Base-by-base conservation (phyloP, 2,888 invertebrate species). In the Hydriomena furcata region DNA sequence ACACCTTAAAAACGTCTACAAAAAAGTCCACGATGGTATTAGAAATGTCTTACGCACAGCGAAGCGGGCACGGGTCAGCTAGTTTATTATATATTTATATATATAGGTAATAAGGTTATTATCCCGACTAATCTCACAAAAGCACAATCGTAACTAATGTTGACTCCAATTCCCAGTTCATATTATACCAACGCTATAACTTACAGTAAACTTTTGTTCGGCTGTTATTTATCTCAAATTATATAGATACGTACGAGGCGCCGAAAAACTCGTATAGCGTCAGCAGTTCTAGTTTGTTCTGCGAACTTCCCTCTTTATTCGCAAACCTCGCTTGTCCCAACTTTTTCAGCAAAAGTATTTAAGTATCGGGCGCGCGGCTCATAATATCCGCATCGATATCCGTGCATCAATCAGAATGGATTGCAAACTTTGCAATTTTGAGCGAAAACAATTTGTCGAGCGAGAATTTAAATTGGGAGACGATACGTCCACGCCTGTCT, bases 201-300 rank as follows among this genome's bases (percentile, higher is more conserved):
- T 49, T 52, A 12, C 24, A 27, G 23, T n/a, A 20, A 34, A 48
- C 13, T 43, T 46, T 45, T 21, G 44, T 37, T 43, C 36, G 21
- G 38, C 34, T 37, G 50, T 52, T 56, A 49, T 47, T 55, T 41
- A 42, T 52, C 43, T 36, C 51, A 55, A 55, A 50, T 60, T 53
- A 52, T 43, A 46, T 12, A 47, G 41, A 55, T 45, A 49, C 31
- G 51, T 44, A 47, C 60, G 60, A 65, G 58, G 58, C 60, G 51
- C 62, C 53, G 68, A 69, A 73, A 71, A 73, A 75, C 71, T 71
- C 65, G 63, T 63, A 71, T 68, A 67, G 67, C 75, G 73, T 76
- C 74, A 73, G 73, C 74, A 75, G 72, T 78, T 77, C 67, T 65
- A 73, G 73, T 79, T 80, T 73, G 65, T 65, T 71, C 58, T 55